Percentiles rank a stretch among this genome's conserved stretches.
Conservation (phyloP, 2,797 vertebrate genomes). For the Liasis olivaceus region DNA sequence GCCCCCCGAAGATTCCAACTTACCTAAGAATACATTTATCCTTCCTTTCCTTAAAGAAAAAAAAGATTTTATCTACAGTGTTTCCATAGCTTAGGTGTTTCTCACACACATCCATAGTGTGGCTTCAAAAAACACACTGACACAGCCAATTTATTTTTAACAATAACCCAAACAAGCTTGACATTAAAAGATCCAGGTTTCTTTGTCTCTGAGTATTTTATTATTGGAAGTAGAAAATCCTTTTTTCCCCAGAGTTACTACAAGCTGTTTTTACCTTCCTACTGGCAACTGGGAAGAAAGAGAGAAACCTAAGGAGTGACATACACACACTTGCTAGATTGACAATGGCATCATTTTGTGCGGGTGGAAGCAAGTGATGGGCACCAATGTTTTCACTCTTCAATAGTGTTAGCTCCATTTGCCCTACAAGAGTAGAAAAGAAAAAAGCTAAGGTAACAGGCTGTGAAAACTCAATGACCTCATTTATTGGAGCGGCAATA, state of each 20-base stretch:
- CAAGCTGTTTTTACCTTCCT: neutral
- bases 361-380: neutral
- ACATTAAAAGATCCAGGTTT: constrained; percentile 9
- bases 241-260: neutral
- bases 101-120: constrained; percentile 40
- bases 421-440: fast-evolving
- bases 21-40: constrained; percentile 57
- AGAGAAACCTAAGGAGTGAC: fast-evolving
- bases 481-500: neutral
- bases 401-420: neutral
- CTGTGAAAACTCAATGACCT: neutral
- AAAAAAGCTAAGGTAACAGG: neutral
- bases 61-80: constrained; percentile 51
- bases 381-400: neutral
- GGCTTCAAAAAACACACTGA: constrained; percentile 8
- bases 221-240: constrained; percentile 13
- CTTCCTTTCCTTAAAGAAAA: constrained; percentile 14
- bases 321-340: too few species aligned
- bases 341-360: neutral
- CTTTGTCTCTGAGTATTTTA: neutral
- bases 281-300: neutral
- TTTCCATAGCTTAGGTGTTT: constrained; percentile 52
- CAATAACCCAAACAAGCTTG: neutral
- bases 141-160: neutral
- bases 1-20: constrained; percentile 62